phyloP scores from a whole-genome alignment of 2,113 vertebrate species.

The Scophthalmus maximus region DNA sequence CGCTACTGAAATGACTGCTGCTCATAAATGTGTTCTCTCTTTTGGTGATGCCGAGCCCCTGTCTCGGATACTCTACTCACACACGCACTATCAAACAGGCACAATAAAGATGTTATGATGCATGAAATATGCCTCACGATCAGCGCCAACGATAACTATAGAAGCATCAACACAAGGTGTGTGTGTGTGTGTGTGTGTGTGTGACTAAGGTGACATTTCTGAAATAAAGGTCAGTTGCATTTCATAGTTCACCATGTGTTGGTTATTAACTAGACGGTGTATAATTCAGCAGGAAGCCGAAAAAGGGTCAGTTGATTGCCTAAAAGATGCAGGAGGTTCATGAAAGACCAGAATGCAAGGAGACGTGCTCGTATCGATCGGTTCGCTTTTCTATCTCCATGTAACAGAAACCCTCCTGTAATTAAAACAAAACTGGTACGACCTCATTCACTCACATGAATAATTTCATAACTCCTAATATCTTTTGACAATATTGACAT shows the following conservation, averaged over 20 bases:
- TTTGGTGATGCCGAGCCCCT: background rate
- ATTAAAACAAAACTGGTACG: background rate
- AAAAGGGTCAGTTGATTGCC: background rate
- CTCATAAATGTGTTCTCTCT: slow-evolving; percentile 11
- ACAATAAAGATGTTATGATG: background rate
- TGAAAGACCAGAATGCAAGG: too few relatives aligned
- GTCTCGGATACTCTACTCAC: background rate
- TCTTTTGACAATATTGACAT: slow-evolving; percentile 51
- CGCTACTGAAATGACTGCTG: slow-evolving; percentile 26
- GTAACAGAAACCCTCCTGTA: background rate
- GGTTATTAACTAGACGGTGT: too few relatives aligned
- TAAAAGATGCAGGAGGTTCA: background rate
- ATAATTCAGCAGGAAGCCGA: too few relatives aligned
- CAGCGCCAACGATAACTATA: background rate
- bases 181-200: too few relatives aligned
- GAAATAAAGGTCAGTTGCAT: too few relatives aligned
- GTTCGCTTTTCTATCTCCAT: too few relatives aligned
- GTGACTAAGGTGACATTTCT: too few relatives aligned
- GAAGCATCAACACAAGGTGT: background rate
- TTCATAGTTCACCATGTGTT: background rate
- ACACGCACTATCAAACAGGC: slow-evolving; percentile 12
- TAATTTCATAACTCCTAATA: slow-evolving; percentile 18
- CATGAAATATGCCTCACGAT: background rate
- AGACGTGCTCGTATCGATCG: too few relatives aligned
- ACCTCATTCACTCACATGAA: slow-evolving; percentile 51